These are phyloP conservation scores for Catonia carolina DNA, from an alignment of 2,888 invertebrate genomes.

Conservation along the genomic window DNA sequence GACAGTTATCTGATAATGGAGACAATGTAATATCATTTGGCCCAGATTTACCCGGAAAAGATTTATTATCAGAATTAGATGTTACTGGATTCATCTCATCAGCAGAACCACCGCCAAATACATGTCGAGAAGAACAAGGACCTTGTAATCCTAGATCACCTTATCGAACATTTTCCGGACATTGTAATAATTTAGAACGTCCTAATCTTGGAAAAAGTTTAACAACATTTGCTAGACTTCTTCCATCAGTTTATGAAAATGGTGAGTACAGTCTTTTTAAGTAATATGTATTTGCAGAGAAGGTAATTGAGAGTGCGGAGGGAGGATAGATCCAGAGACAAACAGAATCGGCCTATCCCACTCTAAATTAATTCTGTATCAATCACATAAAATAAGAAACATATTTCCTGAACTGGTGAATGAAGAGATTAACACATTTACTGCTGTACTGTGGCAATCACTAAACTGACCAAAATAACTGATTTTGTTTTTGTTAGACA, in stretches of 20 bases:
- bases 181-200: constrained; percentile 81
- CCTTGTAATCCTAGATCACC: constrained; percentile 48
- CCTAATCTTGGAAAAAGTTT: constrained; percentile 76
- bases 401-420: too few species aligned
- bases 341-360: too few species aligned
- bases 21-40: constrained; percentile 49
- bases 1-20: constrained; percentile 61
- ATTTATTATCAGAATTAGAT: constrained; percentile 72
- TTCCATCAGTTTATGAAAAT: constrained; percentile 84
- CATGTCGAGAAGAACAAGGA: constrained; percentile 49
- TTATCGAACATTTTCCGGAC: constrained; percentile 65
- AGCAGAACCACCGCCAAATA: constrained; percentile 44
- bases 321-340: too few species aligned
- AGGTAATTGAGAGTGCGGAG: neutral
- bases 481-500: too few species aligned
- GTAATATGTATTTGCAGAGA: neutral
- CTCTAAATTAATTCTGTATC: too few species aligned
- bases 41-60: constrained; percentile 49
- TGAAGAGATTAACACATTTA: too few species aligned
- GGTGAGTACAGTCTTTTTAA: constrained; percentile 46
- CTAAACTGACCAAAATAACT: too few species aligned
- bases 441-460: too few species aligned
- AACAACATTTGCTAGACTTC: constrained; percentile 73
- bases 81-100: constrained; percentile 62
- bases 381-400: too few species aligned